Percentiles rank a stretch among this genome's conserved stretches.
phyloP scores from a whole-genome alignment of 2,113 vertebrate genomes.

The Crotalus tigris region DNA sequence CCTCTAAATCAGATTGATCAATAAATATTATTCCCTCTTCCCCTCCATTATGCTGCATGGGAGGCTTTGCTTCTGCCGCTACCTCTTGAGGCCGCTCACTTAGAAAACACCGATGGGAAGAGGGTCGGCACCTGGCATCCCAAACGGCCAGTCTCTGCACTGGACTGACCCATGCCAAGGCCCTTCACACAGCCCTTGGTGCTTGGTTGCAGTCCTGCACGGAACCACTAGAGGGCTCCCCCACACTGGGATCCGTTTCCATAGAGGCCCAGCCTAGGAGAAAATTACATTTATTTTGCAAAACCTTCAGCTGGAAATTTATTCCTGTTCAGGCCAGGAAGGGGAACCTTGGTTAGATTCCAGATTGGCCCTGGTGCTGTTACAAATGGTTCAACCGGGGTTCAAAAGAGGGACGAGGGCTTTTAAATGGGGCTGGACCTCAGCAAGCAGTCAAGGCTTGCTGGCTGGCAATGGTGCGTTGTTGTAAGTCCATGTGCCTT shows the following conservation, averaged over 20 bases:
- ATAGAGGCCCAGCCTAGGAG: not conserved
- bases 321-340: not conserved
- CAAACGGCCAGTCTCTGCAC: not conserved
- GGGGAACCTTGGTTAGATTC: not conserved
- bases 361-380: no score
- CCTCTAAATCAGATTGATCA: not conserved
- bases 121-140: not conserved
- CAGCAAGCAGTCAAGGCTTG: not conserved
- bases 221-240: not conserved
- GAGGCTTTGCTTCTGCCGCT: not conserved
- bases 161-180: not conserved
- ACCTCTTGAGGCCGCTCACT: not conserved
- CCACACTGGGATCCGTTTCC: not conserved
- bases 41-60: not conserved
- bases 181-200: not conserved
- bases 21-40: not conserved
- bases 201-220: not conserved
- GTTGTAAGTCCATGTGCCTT: not conserved
- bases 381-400: not conserved
- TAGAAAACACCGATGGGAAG: not conserved
- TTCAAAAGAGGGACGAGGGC: not conserved
- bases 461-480: not conserved
- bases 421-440: not conserved
- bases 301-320: not conserved
- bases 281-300: not conserved